Evolutionary conservation across 1,140 invertebrate species (phyloP), one percentile per base, ranked within the genome.

Genomic region (Zaprionus vittiger): DNA sequence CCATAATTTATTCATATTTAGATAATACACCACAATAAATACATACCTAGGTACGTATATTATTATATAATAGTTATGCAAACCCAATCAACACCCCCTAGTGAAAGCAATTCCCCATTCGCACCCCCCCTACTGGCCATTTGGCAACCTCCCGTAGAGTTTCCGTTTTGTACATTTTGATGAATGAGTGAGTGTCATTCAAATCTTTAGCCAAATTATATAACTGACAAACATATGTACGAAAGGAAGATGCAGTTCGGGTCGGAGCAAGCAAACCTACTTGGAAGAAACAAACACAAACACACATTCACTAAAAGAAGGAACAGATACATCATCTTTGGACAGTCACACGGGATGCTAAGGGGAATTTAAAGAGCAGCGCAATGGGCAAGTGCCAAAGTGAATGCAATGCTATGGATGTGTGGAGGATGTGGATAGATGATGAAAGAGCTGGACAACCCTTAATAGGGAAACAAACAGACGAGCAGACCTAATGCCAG

Each of bases 361-460:
- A 74, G 61, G 54, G 55, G 55, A 68, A 71, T 79, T 66, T 81
- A 71, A 79, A 73, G 59, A 72, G 60, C 57, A 52, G 41, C 34
- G 66, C 26, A 15, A 54, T 65, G 14, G 52, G 66, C 55, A 67
- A 73, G 57, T 71, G 63, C n/a, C 26, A 66, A 49, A 73, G 17
- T 24, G 49, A 72, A 67, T 52, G 73, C 73, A 64, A 63, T 52
- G 9, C 9, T 14, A 52, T 31, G 54, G n/a, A 15, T 41, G 38
- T 41, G 15, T 41, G 38, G n/a, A 44, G n/a, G 5, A 49, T 49
- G 47, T 61, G 55, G 54, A 31, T 73, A 61, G 60, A 78, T 80
- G 77, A 79, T 79, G 79, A 79, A 80, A 64, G 63, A 76, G 80
- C 78, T 78, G 62, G 64, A 57, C 77, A 79, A 79, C 84, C 78